A percentile compares a stretch with the other conserved stretches of the same genome.
phyloP scores from a whole-genome alignment of 2,888 invertebrate species.

The Pomacea canaliculata region DNA sequence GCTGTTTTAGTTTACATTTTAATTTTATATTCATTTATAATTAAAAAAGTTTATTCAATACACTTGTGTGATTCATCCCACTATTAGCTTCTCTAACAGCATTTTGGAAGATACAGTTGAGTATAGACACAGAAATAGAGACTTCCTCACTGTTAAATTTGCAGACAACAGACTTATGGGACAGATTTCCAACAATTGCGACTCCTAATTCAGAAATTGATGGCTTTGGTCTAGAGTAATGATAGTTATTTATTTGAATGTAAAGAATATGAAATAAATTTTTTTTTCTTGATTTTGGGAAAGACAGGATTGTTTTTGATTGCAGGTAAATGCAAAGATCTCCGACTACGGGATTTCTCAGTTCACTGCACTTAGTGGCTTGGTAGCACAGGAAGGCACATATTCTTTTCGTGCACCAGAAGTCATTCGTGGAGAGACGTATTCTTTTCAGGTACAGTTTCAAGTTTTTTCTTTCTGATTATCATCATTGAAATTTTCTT shows the following conservation, averaged over 20 bases:
- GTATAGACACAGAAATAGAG: too few relatives aligned
- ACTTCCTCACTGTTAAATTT: too few relatives aligned
- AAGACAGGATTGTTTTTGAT: too few relatives aligned
- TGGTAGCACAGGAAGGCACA: slow-evolving; percentile 63
- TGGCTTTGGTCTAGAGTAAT: too few relatives aligned
- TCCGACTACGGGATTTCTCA: slow-evolving; percentile 67
- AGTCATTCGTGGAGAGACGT: slow-evolving; percentile 62
- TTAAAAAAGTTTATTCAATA: neutral
- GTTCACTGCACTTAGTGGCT: slow-evolving; percentile 58
- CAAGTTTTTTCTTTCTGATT: neutral
- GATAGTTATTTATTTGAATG: too few relatives aligned
- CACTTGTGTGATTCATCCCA: neutral
- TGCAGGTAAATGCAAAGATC: slow-evolving; percentile 66
- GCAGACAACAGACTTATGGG: too few relatives aligned
- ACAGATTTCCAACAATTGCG: too few relatives aligned
- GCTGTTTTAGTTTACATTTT: too few relatives aligned
- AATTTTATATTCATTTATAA: neutral
- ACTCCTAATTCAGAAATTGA: too few relatives aligned
- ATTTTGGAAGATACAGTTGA: neutral
- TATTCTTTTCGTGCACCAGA: slow-evolving; percentile 65
- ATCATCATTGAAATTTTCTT: neutral
- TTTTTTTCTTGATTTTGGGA: too few relatives aligned
- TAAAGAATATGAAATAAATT: too few relatives aligned
- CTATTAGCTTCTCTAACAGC: neutral
- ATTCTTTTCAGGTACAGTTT: slow-evolving; percentile 53